Conservation (phyloP, 1,140 invertebrate genomes). For the Diorhabda sublineata region DNA sequence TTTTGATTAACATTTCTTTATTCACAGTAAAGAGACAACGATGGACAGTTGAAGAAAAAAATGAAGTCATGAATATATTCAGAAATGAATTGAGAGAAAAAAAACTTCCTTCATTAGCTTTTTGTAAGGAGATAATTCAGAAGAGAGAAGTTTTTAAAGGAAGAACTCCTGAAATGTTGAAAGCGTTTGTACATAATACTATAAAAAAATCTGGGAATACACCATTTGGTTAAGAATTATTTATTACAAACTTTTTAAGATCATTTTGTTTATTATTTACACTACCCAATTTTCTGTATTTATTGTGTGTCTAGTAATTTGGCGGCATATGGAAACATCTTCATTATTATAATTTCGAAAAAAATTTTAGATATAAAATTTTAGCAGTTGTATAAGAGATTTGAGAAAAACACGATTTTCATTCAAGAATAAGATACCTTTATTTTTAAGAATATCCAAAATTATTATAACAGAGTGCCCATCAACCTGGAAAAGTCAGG, state of each 20-base stretch:
- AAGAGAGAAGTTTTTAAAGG: neutral
- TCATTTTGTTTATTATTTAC: neutral
- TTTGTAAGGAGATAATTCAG: neutral
- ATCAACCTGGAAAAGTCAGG: neutral
- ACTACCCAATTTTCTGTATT: neutral
- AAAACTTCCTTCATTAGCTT: neutral
- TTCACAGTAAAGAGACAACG: neutral
- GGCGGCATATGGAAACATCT: neutral
- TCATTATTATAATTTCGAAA: neutral
- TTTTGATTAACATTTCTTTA: neutral
- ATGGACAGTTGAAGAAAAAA: neutral
- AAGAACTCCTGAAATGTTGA: neutral
- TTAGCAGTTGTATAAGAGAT: neutral
- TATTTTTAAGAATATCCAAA: neutral
- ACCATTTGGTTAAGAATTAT: neutral
- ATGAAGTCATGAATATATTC: neutral
- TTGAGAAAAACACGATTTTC: neutral
- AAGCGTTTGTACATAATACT: constrained; percentile 4
- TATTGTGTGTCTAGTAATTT: neutral
- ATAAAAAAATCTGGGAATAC: neutral
- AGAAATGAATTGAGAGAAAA: neutral
- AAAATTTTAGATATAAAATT: neutral
- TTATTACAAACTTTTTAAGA: neutral
- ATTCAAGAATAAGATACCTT: neutral
- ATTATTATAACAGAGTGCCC: neutral